A percentile compares a stretch with the other conserved stretches of the same genome.
Conservation (phyloP, 30 jellyfish, hydroid and myxozoan genomes). For the Aurelia sp. region DNA sequence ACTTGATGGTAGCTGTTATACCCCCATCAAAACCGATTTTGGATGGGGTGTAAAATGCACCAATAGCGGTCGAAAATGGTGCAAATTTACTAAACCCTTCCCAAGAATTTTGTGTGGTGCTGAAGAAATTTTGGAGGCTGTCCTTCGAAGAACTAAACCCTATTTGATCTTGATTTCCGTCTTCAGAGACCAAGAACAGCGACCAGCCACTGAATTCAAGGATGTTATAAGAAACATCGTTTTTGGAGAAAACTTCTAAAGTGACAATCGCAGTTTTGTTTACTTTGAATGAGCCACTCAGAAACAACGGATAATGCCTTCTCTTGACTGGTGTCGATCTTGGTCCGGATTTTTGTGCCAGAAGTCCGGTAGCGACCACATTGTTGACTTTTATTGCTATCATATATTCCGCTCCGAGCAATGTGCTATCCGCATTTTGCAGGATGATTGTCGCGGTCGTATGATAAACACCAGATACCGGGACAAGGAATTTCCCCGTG, state of each 20-base stretch:
- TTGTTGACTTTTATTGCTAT: conserved; percentile 49
- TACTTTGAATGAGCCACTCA: conserved; percentile 93
- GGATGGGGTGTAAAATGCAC: conserved; percentile 69
- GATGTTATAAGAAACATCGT: conserved; percentile 5
- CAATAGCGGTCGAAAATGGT: conserved; percentile 2
- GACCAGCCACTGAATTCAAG: conserved; percentile 87
- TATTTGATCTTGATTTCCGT: conserved; percentile 25
- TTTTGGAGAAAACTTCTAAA: conserved; percentile 43
- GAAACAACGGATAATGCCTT: conserved; percentile 60
- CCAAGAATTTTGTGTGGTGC: conserved; percentile 40
- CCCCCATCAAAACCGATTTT: conserved; percentile 67
- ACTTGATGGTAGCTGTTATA: conserved; percentile 42
- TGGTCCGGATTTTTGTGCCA: conserved; percentile 59
- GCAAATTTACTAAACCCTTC: conserved; percentile 27
- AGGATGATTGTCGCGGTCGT: conserved; percentile 74
- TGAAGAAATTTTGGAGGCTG: conserved; percentile 10
- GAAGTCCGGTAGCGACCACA: conserved; percentile 51
- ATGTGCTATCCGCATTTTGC: conserved; percentile 68
- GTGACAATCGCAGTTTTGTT: conserved; percentile 48
- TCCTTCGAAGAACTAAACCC: conserved; percentile 47
- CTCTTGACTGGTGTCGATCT: conserved; percentile 33
- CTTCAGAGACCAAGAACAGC: conserved; percentile 64
- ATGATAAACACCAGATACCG: conserved; percentile 86
- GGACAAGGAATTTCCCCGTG: conserved; percentile 53
- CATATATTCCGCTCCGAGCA: conserved; percentile 23